Conservation (phyloP, 2,888 invertebrate species). For the Tipula lateralis region DNA sequence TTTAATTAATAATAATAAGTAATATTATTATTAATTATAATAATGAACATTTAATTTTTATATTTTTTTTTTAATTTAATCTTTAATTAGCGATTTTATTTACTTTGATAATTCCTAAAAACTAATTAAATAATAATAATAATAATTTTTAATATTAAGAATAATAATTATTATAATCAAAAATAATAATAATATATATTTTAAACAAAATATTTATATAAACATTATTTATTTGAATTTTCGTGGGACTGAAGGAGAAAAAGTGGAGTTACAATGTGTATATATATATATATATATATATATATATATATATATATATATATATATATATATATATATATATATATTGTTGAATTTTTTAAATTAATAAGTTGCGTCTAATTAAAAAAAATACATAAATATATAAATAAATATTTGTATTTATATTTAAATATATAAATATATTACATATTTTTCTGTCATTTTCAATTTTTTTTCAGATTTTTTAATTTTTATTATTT, state of each 20-base stretch:
- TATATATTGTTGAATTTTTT: not conserved
- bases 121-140: conserved; percentile 24
- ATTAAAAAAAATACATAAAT: not conserved
- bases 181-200: not conserved
- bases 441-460: conserved; percentile 19
- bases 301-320: no score
- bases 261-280: conserved; percentile 11
- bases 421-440: conserved; percentile 12
- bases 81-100: not conserved
- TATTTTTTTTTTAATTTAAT: not conserved
- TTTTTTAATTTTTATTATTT: not conserved
- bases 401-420: conserved; percentile 11
- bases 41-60: conserved; percentile 1
- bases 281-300: no score
- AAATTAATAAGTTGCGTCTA: not conserved
- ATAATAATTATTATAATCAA: not conserved
- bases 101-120: conserved; percentile 19
- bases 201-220: conserved; percentile 11
- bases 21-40: conserved; percentile 24
- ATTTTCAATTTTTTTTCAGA: not conserved
- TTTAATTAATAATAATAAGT: not conserved
- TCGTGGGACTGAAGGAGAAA: not conserved
- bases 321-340: no score
- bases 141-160: conserved; percentile 19
- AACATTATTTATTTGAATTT: not conserved